Evolutionary conservation across 2,113 vertebrate genomes (phyloP).

Genomic region (Cryptotis parvus): DNA sequence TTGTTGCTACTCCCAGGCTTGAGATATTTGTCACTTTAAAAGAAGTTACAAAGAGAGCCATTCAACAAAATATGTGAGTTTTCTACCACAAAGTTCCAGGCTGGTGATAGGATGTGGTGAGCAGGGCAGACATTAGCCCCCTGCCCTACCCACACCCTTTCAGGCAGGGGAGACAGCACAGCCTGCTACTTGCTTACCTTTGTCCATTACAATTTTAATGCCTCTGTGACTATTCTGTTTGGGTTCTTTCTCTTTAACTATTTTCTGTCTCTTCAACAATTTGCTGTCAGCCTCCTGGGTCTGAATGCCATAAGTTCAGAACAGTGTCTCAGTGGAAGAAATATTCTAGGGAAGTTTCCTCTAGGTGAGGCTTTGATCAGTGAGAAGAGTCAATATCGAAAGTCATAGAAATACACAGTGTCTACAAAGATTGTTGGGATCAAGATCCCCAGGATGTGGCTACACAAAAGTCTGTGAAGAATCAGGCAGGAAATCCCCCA

Average conservation of each 20-base stretch:
- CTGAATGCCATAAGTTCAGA: no score
- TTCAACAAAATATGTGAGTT: background rate
- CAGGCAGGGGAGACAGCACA: no score
- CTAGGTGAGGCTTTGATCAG: background rate
- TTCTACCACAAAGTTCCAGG: background rate
- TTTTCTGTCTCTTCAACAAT: no score
- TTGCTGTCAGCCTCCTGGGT: background rate
- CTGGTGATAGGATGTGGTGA: background rate
- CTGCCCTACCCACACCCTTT: fast-evolving
- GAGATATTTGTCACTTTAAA: background rate
- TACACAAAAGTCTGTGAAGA: no score
- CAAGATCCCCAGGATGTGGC: background rate
- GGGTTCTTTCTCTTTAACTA: background rate
- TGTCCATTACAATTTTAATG: no score
- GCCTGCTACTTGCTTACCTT: no score
- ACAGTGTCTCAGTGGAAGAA: background rate
- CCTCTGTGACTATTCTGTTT: no score
- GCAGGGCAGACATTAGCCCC: background rate
- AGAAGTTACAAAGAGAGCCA: background rate
- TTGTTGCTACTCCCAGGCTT: background rate
- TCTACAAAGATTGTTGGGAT: background rate
- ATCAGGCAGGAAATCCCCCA: background rate
- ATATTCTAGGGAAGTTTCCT: background rate
- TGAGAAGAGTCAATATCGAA: background rate
- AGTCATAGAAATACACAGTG: background rate